Conservation (phyloP, 2,888 invertebrate genomes). For the Blomia tropicalis region DNA sequence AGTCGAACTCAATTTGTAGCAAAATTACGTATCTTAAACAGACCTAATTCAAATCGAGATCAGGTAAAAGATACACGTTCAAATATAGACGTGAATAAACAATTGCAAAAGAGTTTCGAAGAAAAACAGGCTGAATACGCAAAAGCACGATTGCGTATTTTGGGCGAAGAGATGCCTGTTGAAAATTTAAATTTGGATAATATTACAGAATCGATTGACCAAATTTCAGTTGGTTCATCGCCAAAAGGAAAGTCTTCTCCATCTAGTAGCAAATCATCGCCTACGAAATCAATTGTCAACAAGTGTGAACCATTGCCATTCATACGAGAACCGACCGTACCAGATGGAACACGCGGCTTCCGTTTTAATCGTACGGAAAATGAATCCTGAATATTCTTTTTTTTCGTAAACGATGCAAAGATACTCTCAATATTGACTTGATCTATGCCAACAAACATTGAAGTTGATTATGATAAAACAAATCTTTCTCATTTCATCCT, state of each 20-base stretch:
- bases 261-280: not conserved
- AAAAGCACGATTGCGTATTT: slow-evolving; percentile 69
- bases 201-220: not conserved
- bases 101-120: slow-evolving; percentile 35
- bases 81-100: slow-evolving; percentile 5
- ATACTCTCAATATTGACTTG: too few relatives aligned
- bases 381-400: too few relatives aligned
- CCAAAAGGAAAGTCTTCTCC: not conserved
- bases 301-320: slow-evolving; percentile 21
- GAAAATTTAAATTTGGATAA: slow-evolving; percentile 20
- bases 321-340: slow-evolving; percentile 28
- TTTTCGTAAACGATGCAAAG: too few relatives aligned
- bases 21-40: slow-evolving; percentile 64
- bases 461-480: too few relatives aligned
- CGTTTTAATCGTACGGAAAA: slow-evolving; percentile 24
- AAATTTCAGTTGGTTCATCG: not conserved
- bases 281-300: not conserved
- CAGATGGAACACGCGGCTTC: slow-evolving; percentile 30
- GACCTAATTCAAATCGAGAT: slow-evolving; percentile 43
- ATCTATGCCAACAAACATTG: too few relatives aligned
- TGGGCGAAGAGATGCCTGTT: slow-evolving; percentile 52
- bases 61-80: not conserved
- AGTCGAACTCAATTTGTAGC: slow-evolving; percentile 62
- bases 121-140: slow-evolving; percentile 84
- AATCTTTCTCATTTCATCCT: too few relatives aligned